Evolutionary conservation across 2,888 invertebrate genomes (phyloP), one percentile per base, ranked within the genome.

Genomic region (Oscheius myriophilus): DNA sequence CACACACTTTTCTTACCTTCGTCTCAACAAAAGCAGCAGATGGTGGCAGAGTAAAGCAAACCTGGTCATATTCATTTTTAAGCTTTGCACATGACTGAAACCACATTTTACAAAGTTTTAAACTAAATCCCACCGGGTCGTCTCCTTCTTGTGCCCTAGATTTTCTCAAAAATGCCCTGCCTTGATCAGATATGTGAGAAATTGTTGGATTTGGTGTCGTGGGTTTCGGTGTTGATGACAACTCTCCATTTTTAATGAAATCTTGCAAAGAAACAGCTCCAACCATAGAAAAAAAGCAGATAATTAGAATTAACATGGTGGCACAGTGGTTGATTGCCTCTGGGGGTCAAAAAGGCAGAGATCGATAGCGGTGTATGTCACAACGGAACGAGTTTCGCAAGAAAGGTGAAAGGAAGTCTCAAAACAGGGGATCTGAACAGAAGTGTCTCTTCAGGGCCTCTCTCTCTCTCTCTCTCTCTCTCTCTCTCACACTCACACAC

Each of bases 21-120:
- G 78, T 78, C 67, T 78, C 78, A 12, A 70, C 67, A 21, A 78
- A 72, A 2, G 74, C 78, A 0, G 71, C 72, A 16, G 76, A 42
- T 0, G 78, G 75, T 0, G 78, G 78, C 4, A 71, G 69, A 26
- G 69, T 58, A 69, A 78, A 78, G 33, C 78, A 78, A 0, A 76
- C 75, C 33, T 72, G 70, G 25, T 75, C 78, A 55, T 78, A 78
- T 52, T 78, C 78, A 33, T 67, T 62, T 16, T 73, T 72, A 0
- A 76, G 39, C 16, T 66, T 66, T 41, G 16, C 51, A 49, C 66
- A 66, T 12, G 66, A 55, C 66, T 66, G n/a, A 61, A 61, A 49
- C 21, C 7, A 14, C 3, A 12, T 6, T 7, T 4, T 6, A 12
- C 3, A 6, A 21, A 25, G 6, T 16, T 21, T 18, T 52, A 21